These are phyloP conservation scores for Centruroides vittatus DNA, from an alignment of 1,140 invertebrate genomes.

Conservation along the genomic window DNA sequence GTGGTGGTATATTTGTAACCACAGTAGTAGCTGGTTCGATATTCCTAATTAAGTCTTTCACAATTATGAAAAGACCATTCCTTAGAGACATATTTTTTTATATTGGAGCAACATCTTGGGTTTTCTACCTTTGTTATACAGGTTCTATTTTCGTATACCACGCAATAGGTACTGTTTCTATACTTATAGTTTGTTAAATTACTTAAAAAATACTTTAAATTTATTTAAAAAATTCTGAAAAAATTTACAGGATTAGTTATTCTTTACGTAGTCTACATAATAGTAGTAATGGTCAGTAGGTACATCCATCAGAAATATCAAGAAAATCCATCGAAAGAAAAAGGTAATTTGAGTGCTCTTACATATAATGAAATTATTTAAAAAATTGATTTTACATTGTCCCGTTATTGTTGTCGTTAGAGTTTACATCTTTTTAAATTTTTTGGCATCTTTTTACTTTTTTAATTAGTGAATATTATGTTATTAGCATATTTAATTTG, in stretches of 20 bases:
- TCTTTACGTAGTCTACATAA: slow-evolving; percentile 43
- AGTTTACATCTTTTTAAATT: too few species aligned
- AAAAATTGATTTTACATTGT: too few species aligned
- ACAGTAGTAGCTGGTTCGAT: slow-evolving; percentile 48
- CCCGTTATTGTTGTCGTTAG: too few species aligned
- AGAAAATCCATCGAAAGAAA: background rate
- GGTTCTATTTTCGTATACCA: slow-evolving; percentile 9
- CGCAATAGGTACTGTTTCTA: slow-evolving; percentile 5
- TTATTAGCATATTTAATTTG: too few species aligned
- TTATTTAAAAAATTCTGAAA: slow-evolving; percentile 3
- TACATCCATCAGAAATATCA: slow-evolving; percentile 21
- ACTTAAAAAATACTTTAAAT: slow-evolving; percentile 23
- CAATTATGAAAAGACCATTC: slow-evolving; percentile 40
- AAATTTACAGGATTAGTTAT: slow-evolving; percentile 35
- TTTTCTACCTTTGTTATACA: slow-evolving; percentile 34
- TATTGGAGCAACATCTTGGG: slow-evolving; percentile 35
- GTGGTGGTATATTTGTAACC: slow-evolving; percentile 48
- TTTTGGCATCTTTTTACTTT: too few species aligned
- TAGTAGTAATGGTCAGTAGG: slow-evolving; percentile 37
- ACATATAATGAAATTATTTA: too few species aligned
- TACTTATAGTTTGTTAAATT: background rate
- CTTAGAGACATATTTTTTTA: slow-evolving; percentile 50
- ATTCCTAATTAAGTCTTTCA: slow-evolving; percentile 46
- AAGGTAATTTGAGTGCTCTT: background rate
- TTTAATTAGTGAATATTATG: too few species aligned